A percentile compares a stretch with the other conserved stretches of the same genome.
phyloP scores from a whole-genome alignment of 2,113 vertebrate species.

The Hemichromis elongatus region DNA sequence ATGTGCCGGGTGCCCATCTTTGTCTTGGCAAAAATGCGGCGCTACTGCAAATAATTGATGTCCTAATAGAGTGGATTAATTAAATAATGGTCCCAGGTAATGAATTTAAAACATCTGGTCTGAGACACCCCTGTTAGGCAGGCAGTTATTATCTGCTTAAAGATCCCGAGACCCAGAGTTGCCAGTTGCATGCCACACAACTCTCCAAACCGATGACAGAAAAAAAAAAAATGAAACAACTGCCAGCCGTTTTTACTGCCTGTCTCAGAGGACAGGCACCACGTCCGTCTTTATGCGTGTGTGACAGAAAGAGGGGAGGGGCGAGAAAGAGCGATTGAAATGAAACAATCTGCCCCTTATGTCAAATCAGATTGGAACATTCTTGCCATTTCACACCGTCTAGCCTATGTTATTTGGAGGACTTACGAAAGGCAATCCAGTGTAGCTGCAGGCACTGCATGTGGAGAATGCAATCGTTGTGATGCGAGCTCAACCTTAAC shows the following conservation, averaged over 20 bases:
- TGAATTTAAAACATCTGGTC: slow-evolving; percentile 60
- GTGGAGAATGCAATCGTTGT: neutral
- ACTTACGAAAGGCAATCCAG: slow-evolving; percentile 54
- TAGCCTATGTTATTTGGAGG: slow-evolving; percentile 31
- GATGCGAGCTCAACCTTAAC: slow-evolving; percentile 32
- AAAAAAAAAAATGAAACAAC: slow-evolving; percentile 1
- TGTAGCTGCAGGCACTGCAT: slow-evolving; percentile 44
- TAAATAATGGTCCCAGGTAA: slow-evolving; percentile 60
- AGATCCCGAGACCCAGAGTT: slow-evolving; percentile 55
- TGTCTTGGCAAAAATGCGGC: neutral
- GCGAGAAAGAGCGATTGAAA: slow-evolving; percentile 26
- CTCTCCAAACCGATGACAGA: slow-evolving; percentile 21
- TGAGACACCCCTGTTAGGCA: slow-evolving; percentile 30
- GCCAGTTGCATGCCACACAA: slow-evolving; percentile 55
- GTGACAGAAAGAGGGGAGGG: neutral
- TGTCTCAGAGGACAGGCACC: slow-evolving; percentile 22
- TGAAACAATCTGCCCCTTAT: slow-evolving; percentile 66
- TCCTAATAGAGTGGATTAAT: slow-evolving; percentile 48
- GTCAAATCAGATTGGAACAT: slow-evolving; percentile 68
- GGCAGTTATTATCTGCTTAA: slow-evolving; percentile 49
- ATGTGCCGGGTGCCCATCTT: neutral
- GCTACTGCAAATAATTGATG: slow-evolving; percentile 13
- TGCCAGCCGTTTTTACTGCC: slow-evolving; percentile 28
- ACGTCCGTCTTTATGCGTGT: neutral
- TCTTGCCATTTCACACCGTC: slow-evolving; percentile 66